These are phyloP conservation scores for Murina feae DNA, from an alignment of 2,113 vertebrate species.

Conservation along the genomic window DNA sequence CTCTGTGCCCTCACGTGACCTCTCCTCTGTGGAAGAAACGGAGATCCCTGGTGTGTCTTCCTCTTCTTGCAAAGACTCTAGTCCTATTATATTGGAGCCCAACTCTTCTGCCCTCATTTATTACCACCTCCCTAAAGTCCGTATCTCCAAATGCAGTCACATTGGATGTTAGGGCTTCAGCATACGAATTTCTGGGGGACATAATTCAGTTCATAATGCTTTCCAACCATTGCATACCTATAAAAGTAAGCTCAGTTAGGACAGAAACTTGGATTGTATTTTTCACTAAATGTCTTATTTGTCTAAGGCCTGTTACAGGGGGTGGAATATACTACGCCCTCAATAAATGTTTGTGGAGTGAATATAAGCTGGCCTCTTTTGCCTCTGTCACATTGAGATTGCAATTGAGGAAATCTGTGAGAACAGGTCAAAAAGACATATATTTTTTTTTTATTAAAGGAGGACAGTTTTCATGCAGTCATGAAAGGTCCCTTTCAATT, in stretches of 20 bases:
- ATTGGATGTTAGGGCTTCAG: not conserved
- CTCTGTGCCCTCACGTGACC: too few species aligned
- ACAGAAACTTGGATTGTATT: not conserved
- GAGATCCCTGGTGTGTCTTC: not conserved
- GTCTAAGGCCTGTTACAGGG: not conserved
- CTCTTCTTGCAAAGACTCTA: not conserved
- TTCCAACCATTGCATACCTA: not conserved
- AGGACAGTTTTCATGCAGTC: not conserved
- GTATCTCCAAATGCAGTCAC: not conserved
- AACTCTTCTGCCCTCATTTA: not conserved
- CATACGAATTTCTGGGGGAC: not conserved
- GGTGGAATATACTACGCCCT: not conserved
- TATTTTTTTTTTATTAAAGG: not conserved
- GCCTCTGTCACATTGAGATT: not conserved
- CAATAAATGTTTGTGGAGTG: not conserved
- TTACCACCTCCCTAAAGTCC: not conserved
- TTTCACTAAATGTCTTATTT: not conserved
- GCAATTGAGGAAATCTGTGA: not conserved
- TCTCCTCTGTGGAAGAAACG: not conserved
- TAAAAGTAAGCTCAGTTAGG: not conserved
- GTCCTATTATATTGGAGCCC: not conserved
- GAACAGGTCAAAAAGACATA: not conserved
- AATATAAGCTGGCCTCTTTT: not conserved
- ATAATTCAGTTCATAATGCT: not conserved
- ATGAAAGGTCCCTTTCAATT: not conserved